Conservation (phyloP, 2,113 vertebrate species). For the Thymallus thymallus region DNA sequence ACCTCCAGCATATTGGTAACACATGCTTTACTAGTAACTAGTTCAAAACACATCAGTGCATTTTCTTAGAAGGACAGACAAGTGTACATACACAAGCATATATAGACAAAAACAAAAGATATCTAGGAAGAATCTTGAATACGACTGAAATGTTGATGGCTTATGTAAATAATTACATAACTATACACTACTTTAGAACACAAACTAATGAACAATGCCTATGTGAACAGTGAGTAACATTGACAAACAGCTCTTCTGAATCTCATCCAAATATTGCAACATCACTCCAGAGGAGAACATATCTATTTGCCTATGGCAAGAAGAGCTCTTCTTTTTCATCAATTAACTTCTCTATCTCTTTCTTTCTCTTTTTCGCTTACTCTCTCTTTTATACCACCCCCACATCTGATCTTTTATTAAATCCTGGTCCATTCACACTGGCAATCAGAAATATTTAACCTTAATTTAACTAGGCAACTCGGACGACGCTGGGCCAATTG, state of each 20-base stretch:
- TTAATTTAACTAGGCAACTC: no score
- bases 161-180: no score
- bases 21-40: not conserved
- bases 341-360: not conserved
- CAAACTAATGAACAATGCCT: no score
- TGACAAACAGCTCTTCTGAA: not conserved
- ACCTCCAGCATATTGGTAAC: not conserved
- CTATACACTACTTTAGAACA: no score
- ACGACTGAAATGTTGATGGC: no score
- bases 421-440: constrained; percentile 6
- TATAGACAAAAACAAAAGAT: no score
- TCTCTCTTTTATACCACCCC: not conserved
- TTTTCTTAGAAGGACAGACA: no score
- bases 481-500: no score
- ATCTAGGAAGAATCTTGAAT: no score
- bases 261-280: not conserved
- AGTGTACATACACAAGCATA: no score
- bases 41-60: no score
- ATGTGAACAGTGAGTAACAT: no score
- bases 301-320: not conserved
- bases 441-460: constrained; percentile 10
- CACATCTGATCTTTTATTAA: not conserved
- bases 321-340: not conserved
- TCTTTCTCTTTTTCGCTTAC: not conserved
- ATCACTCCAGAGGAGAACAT: not conserved